These are phyloP conservation scores for Disparrhopalites patrizii DNA, from an alignment of 2,888 invertebrate species.

Conservation along the genomic window DNA sequence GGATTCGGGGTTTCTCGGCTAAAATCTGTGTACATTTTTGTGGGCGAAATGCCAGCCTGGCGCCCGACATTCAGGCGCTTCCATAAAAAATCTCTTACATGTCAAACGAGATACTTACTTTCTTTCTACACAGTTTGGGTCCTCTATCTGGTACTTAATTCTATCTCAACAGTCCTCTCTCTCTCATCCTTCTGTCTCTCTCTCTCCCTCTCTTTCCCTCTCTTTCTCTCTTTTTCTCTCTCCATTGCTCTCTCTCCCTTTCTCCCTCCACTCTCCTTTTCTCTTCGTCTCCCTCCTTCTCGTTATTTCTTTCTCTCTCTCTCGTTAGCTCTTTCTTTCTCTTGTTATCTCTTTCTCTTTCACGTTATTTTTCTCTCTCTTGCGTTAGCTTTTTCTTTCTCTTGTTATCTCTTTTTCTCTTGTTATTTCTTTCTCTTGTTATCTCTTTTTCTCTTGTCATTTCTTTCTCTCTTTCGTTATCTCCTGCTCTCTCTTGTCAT, in stretches of 20 bases:
- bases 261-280: not conserved
- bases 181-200: not conserved
- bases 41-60: conserved; percentile 49
- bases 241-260: no score
- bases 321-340: no score
- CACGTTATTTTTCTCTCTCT: no score
- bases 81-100: conserved; percentile 46
- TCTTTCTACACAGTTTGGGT: conserved; percentile 8
- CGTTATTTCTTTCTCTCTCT: no score
- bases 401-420: no score
- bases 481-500: no score
- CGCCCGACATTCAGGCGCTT: conserved; percentile 49
- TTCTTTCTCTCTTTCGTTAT: no score
- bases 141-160: not conserved
- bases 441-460: no score
- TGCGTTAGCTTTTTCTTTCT: no score
- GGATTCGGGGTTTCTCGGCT: conserved; percentile 24
- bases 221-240: not conserved
- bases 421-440: no score
- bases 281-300: no score
- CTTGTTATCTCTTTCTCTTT: no score
- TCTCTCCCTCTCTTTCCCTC: not conserved
- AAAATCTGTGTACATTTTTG: conserved; percentile 39
- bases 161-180: not conserved
- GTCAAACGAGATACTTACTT: conserved; percentile 33